Conservation (phyloP, 1,140 invertebrate species). For the Danaus plexippus region DNA sequence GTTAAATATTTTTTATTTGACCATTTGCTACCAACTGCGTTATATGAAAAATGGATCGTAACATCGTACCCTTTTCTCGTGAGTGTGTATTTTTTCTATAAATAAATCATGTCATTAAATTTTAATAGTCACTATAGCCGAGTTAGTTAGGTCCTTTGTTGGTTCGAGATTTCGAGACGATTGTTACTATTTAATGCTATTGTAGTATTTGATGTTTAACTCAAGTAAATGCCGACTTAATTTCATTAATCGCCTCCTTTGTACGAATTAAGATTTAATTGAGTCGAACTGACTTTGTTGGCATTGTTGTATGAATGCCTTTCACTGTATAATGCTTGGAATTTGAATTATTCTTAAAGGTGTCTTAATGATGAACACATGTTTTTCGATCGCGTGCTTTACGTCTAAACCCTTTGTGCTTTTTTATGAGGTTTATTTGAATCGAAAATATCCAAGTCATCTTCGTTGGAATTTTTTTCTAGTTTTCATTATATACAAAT, state of each 20-base stretch:
- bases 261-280: constrained; percentile 70
- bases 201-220: constrained; percentile 56
- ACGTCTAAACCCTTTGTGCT: constrained; percentile 29
- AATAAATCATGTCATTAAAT: constrained; percentile 72
- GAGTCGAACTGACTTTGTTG: constrained; percentile 52
- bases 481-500: too few relatives aligned
- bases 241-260: constrained; percentile 70
- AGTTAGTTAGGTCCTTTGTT: constrained; percentile 70
- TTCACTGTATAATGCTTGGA: constrained; percentile 49
- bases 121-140: constrained; percentile 68
- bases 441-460: constrained; percentile 20
- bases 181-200: constrained; percentile 67
- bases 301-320: constrained; percentile 43
- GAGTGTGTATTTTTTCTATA: constrained; percentile 52
- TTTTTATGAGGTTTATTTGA: constrained; percentile 14
- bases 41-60: constrained; percentile 71
- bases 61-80: constrained; percentile 69
- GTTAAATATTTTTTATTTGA: constrained; percentile 70
- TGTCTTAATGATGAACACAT: constrained; percentile 54
- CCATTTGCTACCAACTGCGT: constrained; percentile 72
- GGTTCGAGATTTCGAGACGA: constrained; percentile 46
- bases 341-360: constrained; percentile 53
- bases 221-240: constrained; percentile 68
- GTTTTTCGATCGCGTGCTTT: constrained; percentile 49
- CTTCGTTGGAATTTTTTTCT: neutral